A percentile compares a stretch with the other conserved stretches of the same genome.
Conservation (phyloP, 2,888 invertebrate species). For the Volucella inanis region DNA sequence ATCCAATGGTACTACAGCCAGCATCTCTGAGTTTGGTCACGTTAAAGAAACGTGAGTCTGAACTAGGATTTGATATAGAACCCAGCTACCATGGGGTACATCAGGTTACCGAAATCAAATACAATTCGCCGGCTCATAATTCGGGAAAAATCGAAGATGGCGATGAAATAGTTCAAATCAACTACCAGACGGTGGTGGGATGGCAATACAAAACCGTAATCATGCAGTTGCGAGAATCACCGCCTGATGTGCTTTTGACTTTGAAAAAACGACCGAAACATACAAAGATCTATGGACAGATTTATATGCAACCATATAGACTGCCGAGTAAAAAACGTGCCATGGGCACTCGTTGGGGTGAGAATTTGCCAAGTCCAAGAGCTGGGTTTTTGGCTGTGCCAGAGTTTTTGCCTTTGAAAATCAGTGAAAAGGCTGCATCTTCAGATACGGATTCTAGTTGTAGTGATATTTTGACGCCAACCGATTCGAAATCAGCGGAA, state of each 20-base stretch:
- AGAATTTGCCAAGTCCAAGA: constrained; percentile 87
- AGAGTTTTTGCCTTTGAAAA: constrained; percentile 84
- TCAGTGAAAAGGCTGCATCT: constrained; percentile 80
- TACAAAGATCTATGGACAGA: constrained; percentile 89
- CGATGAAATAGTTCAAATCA: constrained; percentile 97
- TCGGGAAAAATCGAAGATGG: constrained; percentile 96
- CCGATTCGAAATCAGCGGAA: constrained; percentile 80
- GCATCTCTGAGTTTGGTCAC: constrained; percentile 94
- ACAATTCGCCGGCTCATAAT: constrained; percentile 95
- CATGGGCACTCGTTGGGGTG: constrained; percentile 87
- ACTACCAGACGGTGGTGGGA: constrained; percentile 89
- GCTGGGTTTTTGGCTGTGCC: constrained; percentile 85
- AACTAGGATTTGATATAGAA: constrained; percentile 94
- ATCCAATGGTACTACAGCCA: constrained; percentile 95
- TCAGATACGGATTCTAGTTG: constrained; percentile 84
- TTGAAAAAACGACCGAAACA: constrained; percentile 93
- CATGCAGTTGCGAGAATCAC: constrained; percentile 89
- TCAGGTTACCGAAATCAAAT: constrained; percentile 94
- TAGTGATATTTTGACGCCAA: constrained; percentile 85
- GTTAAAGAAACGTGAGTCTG: constrained; percentile 92
- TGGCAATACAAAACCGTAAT: constrained; percentile 92
- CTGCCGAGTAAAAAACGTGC: constrained; percentile 89
- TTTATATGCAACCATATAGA: constrained; percentile 87
- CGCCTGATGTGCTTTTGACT: constrained; percentile 91
- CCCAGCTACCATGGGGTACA: constrained; percentile 91